Conservation (phyloP, 2,797 vertebrate genomes). For the Pseudochaenichthys georgianus region DNA sequence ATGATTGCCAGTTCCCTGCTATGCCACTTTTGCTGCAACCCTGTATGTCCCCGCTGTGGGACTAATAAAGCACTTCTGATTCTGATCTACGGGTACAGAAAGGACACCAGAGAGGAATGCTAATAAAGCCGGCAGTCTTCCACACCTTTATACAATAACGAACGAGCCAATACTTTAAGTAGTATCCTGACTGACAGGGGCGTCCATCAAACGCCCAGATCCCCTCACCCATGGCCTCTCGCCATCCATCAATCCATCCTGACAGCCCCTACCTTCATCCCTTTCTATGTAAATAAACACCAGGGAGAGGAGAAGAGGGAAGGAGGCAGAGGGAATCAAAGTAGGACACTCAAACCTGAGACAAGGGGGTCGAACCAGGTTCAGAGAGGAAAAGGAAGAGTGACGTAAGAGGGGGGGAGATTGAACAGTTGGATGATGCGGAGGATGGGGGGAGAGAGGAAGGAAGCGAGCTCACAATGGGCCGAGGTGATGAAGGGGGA, state of each 20-base stretch:
- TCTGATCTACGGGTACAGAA: conserved; percentile 25
- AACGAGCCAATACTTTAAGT: conserved; percentile 70
- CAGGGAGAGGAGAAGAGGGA: conserved; percentile 25
- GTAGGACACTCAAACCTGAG: conserved; percentile 62
- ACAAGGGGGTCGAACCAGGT: conserved; percentile 34
- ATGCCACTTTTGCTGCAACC: too few relatives aligned
- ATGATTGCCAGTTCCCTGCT: too few relatives aligned
- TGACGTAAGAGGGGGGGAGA: background rate
- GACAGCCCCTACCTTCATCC: conserved; percentile 55
- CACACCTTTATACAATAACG: conserved; percentile 49
- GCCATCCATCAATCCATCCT: conserved; percentile 71
- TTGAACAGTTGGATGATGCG: background rate
- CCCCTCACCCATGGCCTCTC: conserved; percentile 65
- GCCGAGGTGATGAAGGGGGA: conserved; percentile 47
- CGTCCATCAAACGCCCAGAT: conserved; percentile 70
- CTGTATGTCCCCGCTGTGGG: too few relatives aligned
- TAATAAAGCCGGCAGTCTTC: conserved; percentile 23
- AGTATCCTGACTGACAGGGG: conserved; percentile 65
- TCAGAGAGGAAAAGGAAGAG: conserved; percentile 46
- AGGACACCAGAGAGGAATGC: conserved; percentile 11
- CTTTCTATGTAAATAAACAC: conserved; percentile 77
- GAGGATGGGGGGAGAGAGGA: background rate
- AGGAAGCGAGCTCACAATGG: conserved; percentile 55
- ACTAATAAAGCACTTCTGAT: too few relatives aligned
- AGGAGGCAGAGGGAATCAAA: conserved; percentile 52